Evolutionary conservation across 1,140 invertebrate species (phyloP).

Genomic region (Euwallacea fornicatus): DNA sequence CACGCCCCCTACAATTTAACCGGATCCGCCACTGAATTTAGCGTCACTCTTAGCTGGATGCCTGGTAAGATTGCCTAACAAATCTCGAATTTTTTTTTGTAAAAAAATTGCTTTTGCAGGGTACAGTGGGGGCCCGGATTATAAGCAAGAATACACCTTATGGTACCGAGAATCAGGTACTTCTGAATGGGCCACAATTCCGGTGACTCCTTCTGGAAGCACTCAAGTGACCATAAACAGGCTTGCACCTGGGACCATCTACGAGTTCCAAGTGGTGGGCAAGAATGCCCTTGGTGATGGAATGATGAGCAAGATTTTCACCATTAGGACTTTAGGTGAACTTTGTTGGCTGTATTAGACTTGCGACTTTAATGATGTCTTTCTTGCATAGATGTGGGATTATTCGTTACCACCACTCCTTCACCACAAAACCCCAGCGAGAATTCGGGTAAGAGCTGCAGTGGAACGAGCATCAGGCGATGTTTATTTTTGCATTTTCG

Average conservation of each 20-base stretch:
- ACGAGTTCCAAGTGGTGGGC: slow-evolving; percentile 96
- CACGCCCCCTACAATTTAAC: slow-evolving; percentile 95
- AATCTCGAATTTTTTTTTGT: neutral
- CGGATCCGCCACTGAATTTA: slow-evolving; percentile 82
- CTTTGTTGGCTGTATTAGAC: too few species aligned
- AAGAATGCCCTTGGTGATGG: slow-evolving; percentile 93
- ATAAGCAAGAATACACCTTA: slow-evolving; percentile 91
- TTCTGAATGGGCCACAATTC: slow-evolving; percentile 87
- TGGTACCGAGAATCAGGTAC: slow-evolving; percentile 85
- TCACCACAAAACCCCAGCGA: slow-evolving; percentile 54
- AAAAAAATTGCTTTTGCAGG: slow-evolving; percentile 48
- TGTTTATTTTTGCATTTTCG: neutral
- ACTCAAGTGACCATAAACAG: slow-evolving; percentile 90
- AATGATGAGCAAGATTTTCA: slow-evolving; percentile 91
- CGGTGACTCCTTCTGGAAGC: slow-evolving; percentile 87
- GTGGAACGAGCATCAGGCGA: neutral
- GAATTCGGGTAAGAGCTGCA: slow-evolving; percentile 59
- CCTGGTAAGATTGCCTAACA: slow-evolving; percentile 59
- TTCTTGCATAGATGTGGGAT: slow-evolving; percentile 58
- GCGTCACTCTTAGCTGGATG: slow-evolving; percentile 87
- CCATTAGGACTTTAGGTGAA: slow-evolving; percentile 87
- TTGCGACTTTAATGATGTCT: slow-evolving; percentile 7
- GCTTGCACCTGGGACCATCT: slow-evolving; percentile 84
- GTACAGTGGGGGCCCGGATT: slow-evolving; percentile 91
- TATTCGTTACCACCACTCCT: slow-evolving; percentile 53